Evolutionary conservation across 1,140 invertebrate species (phyloP), one percentile per base, ranked within the genome.

Genomic region (Ephestia elutella): DNA sequence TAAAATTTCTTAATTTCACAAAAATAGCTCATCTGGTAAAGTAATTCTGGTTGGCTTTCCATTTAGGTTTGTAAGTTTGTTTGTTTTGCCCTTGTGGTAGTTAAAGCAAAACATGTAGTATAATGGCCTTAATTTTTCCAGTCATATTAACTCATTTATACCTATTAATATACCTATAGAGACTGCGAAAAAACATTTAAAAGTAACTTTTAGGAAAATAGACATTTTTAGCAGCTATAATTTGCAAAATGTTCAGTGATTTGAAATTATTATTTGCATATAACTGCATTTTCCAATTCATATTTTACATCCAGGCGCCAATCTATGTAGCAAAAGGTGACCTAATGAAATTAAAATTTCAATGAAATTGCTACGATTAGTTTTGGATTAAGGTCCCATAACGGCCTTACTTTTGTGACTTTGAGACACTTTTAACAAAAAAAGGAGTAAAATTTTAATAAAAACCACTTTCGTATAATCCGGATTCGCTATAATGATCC

Each of bases 361-460:
- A 66, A 66, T 62, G 56, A 78, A 79, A 80, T 82, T 80, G 63
- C 67, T 59, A 70, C 72, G 73, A 82, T 85, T 83, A 85, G 80
- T 80, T 80, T 83, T 80, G 78, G 77, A 83, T 85, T 82, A 82
- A 71, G 66, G 49, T 65, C 68, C 55, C 63, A 71, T 63, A 67
- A 60, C 53, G 60, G 62, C 50, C 56, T 50, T 49, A 64, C 73
- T 80, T 78, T 82, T 77, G 68, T 66, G 51, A 51, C 15, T 57
- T 32, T 61, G 69, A 62, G 77, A 79, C 78, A 79, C 74, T 75
- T 75, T 68, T 63, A 62, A 66, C 25, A 75, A 75, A 82, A n/a
- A 84, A 57, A 51, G 53, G 60, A 70, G 68, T 69, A 60, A 69
- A 57, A 67, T 74, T 71, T 73, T 75, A 72, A 75, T 76, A 75